Base-by-base conservation (phyloP, 2,888 invertebrate genomes). In the Adelphocoris suturalis region DNA sequence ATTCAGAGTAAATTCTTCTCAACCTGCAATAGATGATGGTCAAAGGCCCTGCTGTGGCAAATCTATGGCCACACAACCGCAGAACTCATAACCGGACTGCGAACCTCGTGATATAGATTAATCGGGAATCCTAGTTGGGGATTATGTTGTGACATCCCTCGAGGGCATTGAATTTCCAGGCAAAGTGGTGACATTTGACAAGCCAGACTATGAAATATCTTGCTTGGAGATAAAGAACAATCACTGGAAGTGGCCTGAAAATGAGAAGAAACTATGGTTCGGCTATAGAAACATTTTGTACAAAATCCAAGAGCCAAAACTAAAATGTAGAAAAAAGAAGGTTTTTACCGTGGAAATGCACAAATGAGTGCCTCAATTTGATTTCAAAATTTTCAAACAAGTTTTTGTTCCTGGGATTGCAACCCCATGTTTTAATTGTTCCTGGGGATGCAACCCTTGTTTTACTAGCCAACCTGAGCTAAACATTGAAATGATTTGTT, bases 151-250 rank as follows among this genome's bases (percentile, higher is more conserved):
- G 37, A 61, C 37, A 3, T 16, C 0, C n/a, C 61, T 85, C 61
- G 85, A 23, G 61, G 28, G 46, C 85, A 57, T 61, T 28, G 5
- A 37, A n/a, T 13, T 85, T 85, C 85, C 85, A 23, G 85, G 57
- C 61, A 3, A 46, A 37, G 85, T 85, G 1, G 61, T 28, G 57
- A 61, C 61, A 16, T 13, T 55, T 46, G 85, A 85, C 28, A 61
- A 61, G 11, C 57, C 23, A 27, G 85, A 85, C 61, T 61, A 57
- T 9, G 61, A 28, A 46, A 27, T 85, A 19, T 82, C 82, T 48
- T 37, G 16, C 5, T 48, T 82, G 82, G 48, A 19, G 23, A 82
- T 82, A 52, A 82, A 4, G 13, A 82, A 7, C 5, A 7, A 5
- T 46, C 0, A 4, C n/a, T 82, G 82, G 82, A 52, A 48, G 16